These are phyloP conservation scores for Cantharis rufa DNA, from an alignment of 2,888 invertebrate species.

Conservation along the genomic window DNA sequence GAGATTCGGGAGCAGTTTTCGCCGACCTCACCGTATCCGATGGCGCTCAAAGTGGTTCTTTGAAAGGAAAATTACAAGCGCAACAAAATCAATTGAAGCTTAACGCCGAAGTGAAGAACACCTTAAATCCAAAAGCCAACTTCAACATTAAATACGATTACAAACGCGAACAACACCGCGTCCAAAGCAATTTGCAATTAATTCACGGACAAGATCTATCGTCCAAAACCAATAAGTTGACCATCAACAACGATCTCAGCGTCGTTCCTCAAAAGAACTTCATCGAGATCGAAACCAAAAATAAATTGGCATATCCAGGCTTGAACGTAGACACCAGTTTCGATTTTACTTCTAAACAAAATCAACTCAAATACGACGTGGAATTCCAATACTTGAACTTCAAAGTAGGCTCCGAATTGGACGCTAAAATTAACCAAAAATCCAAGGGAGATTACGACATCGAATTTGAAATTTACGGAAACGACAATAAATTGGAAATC, in stretches of 20 bases:
- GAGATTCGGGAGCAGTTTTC: slow-evolving; percentile 52
- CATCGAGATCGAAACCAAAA: slow-evolving; percentile 59
- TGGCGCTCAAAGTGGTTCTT: slow-evolving; percentile 55
- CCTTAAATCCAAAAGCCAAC: slow-evolving; percentile 63
- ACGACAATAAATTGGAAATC: slow-evolving; percentile 59
- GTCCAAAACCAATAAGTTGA: slow-evolving; percentile 61
- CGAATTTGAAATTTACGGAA: slow-evolving; percentile 60
- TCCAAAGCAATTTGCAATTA: slow-evolving; percentile 51
- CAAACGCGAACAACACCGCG: slow-evolving; percentile 26
- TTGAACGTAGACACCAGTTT: slow-evolving; percentile 59
- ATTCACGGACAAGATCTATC: slow-evolving; percentile 66
- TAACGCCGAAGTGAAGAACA: slow-evolving; percentile 61
- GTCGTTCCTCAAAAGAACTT: slow-evolving; percentile 44
- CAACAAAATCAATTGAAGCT: slow-evolving; percentile 52
- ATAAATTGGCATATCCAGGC: slow-evolving; percentile 61
- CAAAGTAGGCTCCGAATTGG: slow-evolving; percentile 59
- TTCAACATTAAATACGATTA: slow-evolving; percentile 64
- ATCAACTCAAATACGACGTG: slow-evolving; percentile 61
- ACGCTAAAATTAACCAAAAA: slow-evolving; percentile 54
- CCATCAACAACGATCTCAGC: slow-evolving; percentile 46
- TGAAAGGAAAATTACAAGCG: slow-evolving; percentile 50
- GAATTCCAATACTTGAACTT: slow-evolving; percentile 64
- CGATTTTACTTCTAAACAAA: slow-evolving; percentile 63
- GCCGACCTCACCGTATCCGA: slow-evolving; percentile 60
- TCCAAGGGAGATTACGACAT: slow-evolving; percentile 60